Conservation (phyloP, 2,797 vertebrate species). For the Arrhamphus sclerolepis region DNA sequence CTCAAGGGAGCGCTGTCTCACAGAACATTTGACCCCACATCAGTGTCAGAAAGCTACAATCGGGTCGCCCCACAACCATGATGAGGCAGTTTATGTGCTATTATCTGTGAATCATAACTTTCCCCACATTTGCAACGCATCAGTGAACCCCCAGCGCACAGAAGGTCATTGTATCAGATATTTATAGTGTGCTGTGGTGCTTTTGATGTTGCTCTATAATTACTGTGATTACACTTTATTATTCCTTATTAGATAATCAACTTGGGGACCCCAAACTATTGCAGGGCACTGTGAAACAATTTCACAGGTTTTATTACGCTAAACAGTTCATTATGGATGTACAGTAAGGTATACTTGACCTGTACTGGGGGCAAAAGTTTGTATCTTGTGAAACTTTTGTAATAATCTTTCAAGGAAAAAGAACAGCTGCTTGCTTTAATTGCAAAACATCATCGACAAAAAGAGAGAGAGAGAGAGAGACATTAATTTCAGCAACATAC, state of each 20-base stretch:
- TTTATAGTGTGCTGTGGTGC: slow-evolving; percentile 40
- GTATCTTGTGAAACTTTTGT: background rate
- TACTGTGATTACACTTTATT: slow-evolving; percentile 69
- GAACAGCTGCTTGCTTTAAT: background rate
- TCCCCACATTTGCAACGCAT: slow-evolving; percentile 44
- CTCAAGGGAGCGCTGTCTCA: slow-evolving; percentile 36
- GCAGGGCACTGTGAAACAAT: slow-evolving; percentile 35
- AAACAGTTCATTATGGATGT: slow-evolving; percentile 12
- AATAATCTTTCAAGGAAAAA: background rate
- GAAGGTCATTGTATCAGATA: slow-evolving; percentile 52
- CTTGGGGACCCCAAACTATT: slow-evolving; percentile 27
- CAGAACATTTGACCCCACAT: slow-evolving; percentile 49
- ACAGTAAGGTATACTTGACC: slow-evolving; percentile 3
- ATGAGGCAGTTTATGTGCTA: slow-evolving; percentile 45
- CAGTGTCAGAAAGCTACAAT: slow-evolving; percentile 29
- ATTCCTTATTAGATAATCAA: slow-evolving; percentile 66
- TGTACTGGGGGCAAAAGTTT: slow-evolving; percentile 1
- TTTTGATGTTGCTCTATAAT: slow-evolving; percentile 73
- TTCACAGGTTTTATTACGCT: slow-evolving; percentile 23
- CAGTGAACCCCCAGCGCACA: slow-evolving; percentile 41
- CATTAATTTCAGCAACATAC: too few relatives aligned
- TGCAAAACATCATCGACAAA: background rate
- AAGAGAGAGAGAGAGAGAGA: background rate
- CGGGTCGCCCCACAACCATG: slow-evolving; percentile 12
- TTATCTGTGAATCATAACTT: slow-evolving; percentile 67